Conservation (phyloP, 2,888 invertebrate genomes). For the Bellardia pandia region DNA sequence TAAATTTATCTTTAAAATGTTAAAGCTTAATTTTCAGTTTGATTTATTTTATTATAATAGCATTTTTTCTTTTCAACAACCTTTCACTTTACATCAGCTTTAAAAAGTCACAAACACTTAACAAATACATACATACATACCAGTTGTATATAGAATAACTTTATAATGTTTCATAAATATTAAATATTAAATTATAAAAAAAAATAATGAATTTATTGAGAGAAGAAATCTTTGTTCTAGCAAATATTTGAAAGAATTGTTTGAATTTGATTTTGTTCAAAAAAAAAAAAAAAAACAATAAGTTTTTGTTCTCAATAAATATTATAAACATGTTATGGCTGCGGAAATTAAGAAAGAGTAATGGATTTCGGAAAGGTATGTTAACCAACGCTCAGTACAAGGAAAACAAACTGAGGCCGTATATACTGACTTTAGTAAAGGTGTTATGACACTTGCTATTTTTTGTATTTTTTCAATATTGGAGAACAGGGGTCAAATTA, state of each 20-base stretch:
- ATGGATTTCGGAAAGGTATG: too few relatives aligned
- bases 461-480: too few relatives aligned
- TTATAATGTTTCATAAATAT: constrained; percentile 32
- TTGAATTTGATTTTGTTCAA: neutral
- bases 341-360: neutral
- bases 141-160: constrained; percentile 35
- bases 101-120: constrained; percentile 4
- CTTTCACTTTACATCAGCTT: constrained; percentile 14
- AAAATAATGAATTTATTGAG: constrained; percentile 6
- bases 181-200: constrained; percentile 12
- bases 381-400: too few relatives aligned
- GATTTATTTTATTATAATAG: neutral
- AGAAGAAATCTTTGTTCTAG: neutral
- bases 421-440: too few relatives aligned
- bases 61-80: neutral
- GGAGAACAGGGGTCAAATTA: too few relatives aligned
- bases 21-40: neutral
- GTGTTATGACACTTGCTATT: too few relatives aligned
- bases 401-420: too few relatives aligned
- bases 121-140: neutral
- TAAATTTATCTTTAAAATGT: neutral
- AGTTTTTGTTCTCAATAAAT: constrained; percentile 55
- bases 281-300: neutral
- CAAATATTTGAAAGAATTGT: neutral
- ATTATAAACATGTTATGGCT: neutral